Evolutionary conservation across 35 echinoderm and acorn worm genomes (phyloP).

Genomic region (Heliocidaris erythrogramma): DNA sequence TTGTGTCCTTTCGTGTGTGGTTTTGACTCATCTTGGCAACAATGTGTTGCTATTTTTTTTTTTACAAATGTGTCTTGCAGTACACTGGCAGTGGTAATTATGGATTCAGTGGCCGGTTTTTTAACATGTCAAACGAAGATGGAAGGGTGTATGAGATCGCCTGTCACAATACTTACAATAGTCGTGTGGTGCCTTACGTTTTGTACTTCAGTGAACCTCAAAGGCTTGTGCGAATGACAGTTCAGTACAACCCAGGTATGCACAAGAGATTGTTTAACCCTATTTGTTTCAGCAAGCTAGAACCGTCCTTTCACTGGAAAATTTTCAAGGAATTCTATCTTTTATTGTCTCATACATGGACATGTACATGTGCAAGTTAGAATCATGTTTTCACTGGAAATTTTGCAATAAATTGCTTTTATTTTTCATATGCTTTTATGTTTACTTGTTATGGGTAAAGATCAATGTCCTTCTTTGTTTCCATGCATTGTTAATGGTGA

Average conservation of each 20-base stretch:
- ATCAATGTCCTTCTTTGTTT: no score
- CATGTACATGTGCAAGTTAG: no score
- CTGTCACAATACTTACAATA: slow-evolving; percentile 32
- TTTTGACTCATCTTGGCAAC: not conserved
- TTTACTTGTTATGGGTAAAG: no score
- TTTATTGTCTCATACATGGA: no score
- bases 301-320: no score
- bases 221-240: slow-evolving; percentile 18
- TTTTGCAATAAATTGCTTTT: no score
- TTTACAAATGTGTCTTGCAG: not conserved
- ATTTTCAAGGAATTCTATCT: no score
- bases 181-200: not conserved
- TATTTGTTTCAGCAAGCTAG: no score
- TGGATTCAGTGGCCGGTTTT: slow-evolving; percentile 50
- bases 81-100: slow-evolving; percentile 9
- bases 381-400: no score
- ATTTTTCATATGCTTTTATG: no score
- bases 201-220: slow-evolving; percentile 39
- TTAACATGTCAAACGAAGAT: slow-evolving; percentile 47
- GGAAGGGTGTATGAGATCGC: slow-evolving; percentile 51
- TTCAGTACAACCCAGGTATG: slow-evolving; percentile 69
- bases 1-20: not conserved
- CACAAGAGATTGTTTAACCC: not conserved
- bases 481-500: no score
- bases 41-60: not conserved